Evolutionary conservation across 2,113 vertebrate genomes (phyloP).

Genomic region (Channa argus): DNA sequence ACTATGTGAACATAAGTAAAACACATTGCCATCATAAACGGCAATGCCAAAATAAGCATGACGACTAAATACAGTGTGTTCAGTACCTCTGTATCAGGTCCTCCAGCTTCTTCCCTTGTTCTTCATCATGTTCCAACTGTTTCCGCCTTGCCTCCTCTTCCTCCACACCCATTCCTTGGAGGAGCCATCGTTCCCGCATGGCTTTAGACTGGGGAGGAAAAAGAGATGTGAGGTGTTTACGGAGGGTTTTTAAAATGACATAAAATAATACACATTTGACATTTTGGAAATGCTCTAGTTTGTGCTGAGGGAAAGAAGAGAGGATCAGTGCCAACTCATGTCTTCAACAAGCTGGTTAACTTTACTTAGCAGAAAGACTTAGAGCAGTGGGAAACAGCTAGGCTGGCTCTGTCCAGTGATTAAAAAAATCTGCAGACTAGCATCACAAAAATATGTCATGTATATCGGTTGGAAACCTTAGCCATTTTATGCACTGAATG

Average conservation of each 20-base stretch:
- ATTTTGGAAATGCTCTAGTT: neutral
- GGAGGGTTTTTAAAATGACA: neutral
- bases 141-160: slow-evolving; percentile 89
- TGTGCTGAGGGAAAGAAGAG: neutral
- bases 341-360: too few species aligned
- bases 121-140: slow-evolving; percentile 94
- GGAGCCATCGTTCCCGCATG: slow-evolving; percentile 97
- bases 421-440: too few species aligned
- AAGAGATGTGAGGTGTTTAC: neutral
- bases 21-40: neutral
- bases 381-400: too few species aligned
- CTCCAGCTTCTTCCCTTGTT: slow-evolving; percentile 91
- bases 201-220: slow-evolving; percentile 90
- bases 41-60: neutral
- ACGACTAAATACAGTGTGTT: neutral
- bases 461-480: too few species aligned
- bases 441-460: too few species aligned
- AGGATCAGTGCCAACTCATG: too few species aligned
- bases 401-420: too few species aligned
- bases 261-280: neutral
- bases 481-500: too few species aligned
- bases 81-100: slow-evolving; percentile 91
- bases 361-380: too few species aligned
- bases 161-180: slow-evolving; percentile 91
- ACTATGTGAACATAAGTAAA: too few species aligned